Evolutionary conservation across 1,140 invertebrate genomes (phyloP).

Genomic region (Vollenhovia emeryi): DNA sequence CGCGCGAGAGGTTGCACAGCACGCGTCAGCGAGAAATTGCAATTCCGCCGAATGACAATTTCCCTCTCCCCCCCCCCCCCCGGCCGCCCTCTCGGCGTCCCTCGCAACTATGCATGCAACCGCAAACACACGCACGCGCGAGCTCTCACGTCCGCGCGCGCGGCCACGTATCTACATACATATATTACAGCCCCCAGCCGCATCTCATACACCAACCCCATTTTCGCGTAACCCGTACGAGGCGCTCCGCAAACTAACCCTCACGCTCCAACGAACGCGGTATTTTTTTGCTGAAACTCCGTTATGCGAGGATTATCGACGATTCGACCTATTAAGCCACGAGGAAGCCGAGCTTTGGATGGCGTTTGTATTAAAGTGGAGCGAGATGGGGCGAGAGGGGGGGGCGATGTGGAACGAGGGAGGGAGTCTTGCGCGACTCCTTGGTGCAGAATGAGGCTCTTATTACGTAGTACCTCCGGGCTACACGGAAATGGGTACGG

Average conservation of each 20-base stretch:
- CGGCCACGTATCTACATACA: background rate
- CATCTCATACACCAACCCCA: background rate
- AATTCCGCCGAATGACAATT: constrained; percentile 80
- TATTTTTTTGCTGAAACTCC: constrained; percentile 70
- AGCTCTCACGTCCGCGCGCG: background rate
- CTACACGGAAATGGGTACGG: constrained; percentile 55
- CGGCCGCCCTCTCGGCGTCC: constrained; percentile 21
- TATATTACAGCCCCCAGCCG: constrained; percentile 9
- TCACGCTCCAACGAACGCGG: background rate
- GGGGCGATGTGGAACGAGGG: background rate
- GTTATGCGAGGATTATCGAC: constrained; percentile 71
- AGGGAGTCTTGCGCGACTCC: background rate
- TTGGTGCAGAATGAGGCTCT: constrained; percentile 66
- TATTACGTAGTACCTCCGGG: constrained; percentile 67
- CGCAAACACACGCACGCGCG: constrained; percentile 27
- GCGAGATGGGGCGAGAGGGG: background rate
- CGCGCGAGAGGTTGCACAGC: constrained; percentile 72
- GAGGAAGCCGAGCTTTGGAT: constrained; percentile 58
- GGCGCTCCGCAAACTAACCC: constrained; percentile 19
- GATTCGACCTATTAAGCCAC: constrained; percentile 72
- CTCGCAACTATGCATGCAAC: constrained; percentile 19
- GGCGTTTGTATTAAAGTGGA: constrained; percentile 66
- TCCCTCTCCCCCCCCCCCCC: constrained; percentile 32
- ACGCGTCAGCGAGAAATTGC: constrained; percentile 80
- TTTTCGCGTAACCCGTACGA: constrained; percentile 20